Percentiles rank a stretch among this genome's conserved stretches.
Conservation (phyloP, 2,113 vertebrate species). For the Mobula birostris region DNA sequence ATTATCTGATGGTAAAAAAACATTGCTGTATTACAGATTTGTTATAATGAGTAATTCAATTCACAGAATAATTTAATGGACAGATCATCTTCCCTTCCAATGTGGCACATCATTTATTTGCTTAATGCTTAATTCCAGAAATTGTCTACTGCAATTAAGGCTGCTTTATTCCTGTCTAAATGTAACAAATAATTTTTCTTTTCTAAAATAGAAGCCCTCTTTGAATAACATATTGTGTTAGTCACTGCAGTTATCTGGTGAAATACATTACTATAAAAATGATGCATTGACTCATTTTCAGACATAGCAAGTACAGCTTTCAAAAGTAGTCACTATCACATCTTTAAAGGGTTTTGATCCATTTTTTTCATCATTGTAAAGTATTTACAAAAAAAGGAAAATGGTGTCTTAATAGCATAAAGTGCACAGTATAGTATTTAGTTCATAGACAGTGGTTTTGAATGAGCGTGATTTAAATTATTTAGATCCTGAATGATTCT, state of each 20-base stretch:
- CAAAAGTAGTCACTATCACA: neutral
- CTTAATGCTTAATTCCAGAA: constrained; percentile 6
- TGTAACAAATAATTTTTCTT: neutral
- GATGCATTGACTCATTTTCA: neutral
- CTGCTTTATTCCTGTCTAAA: neutral
- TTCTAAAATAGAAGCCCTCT: neutral
- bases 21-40: neutral
- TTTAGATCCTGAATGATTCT: neutral
- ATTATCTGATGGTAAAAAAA: neutral
- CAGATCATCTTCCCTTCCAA: neutral
- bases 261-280: constrained; percentile 1
- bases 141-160: constrained; percentile 1
- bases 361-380: neutral
- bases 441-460: neutral
- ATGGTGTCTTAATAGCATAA: neutral
- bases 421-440: neutral
- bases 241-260: constrained; percentile 16
- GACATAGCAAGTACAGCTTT: neutral
- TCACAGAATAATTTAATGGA: neutral
- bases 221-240: constrained; percentile 31
- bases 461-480: neutral
- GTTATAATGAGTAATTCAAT: neutral
- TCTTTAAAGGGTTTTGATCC: neutral
- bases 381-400: neutral
- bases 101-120: neutral